Base-by-base conservation (phyloP, 2,888 invertebrate species). In the Ptilodon capucinus region DNA sequence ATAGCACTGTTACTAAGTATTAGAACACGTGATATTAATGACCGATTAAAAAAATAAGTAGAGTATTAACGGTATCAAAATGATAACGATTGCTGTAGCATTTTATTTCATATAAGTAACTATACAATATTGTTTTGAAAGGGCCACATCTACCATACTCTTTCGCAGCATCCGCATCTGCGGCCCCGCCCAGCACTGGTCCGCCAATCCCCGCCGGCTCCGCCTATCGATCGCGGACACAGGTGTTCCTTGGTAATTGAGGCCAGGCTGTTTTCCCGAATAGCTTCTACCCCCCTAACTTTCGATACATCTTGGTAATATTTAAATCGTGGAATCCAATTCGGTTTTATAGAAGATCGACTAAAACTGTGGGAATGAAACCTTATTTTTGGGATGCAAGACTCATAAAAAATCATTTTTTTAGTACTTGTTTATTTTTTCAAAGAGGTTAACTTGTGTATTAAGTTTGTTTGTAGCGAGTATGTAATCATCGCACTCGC, bases 191-290 rank as follows among this genome's bases (percentile, higher is more conserved):
- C 75, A 66, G 25, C 21, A 14, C 44, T 30, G 46, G 45, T 36
- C 36, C 55, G 55, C 86, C 89, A 87, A 87, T 86, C 79, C 75
- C 56, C 49, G 47, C 21, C 65, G 68, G 71, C 85, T 71, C 83
- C 86, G 87, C 87, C 87, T 80, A 83, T 81, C 69, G 81, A 84
- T 84, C 79, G 70, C 58, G 77, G 80, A 60, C 84, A 59, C 88
- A 89, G 89, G 84, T 89, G 89, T 57, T 71, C 55, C 63, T 42
- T 56, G 68, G 71, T 79, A 86, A 86, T 86, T 81, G 84, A 76
- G 48, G 62, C 54, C 44, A 46, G 51, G 28, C 44, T 57, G 38
- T 38, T 38, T 44, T 51, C 49, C 50, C 49, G 63, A 64, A 70
- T 71, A 69, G 58, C 57, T 68, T 53, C 55, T 56, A 44, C 44